phyloP scores from a whole-genome alignment of 2,113 vertebrate genomes.

The Callospermophilus lateralis region DNA sequence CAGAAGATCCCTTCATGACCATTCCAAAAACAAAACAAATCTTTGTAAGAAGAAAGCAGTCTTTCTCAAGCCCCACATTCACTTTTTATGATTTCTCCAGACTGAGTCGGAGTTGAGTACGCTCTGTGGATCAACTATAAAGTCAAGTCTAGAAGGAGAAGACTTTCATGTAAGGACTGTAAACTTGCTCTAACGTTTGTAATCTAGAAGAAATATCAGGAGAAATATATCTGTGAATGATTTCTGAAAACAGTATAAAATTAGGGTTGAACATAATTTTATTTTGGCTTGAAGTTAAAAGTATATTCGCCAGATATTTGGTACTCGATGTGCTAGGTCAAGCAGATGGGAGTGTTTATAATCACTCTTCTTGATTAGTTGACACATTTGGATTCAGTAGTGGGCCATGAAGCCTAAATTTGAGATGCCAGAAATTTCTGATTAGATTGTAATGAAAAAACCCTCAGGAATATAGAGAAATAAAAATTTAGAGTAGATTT shows the following conservation, averaged over 20 bases:
- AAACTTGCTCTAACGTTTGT: neutral
- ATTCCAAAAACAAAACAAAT: neutral
- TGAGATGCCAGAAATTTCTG: slow-evolving; percentile 9
- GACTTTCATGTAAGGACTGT: neutral
- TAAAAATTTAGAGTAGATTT: neutral
- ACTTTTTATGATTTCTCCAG: neutral
- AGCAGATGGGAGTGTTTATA: slow-evolving; percentile 42
- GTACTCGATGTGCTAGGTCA: neutral
- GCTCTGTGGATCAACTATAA: neutral
- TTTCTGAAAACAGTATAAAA: slow-evolving; percentile 23
- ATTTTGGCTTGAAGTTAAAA: slow-evolving; percentile 24
- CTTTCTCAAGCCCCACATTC: neutral
- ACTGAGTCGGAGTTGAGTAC: neutral
- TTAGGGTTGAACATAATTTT: neutral
- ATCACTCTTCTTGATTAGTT: slow-evolving; percentile 41
- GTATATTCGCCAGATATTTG: neutral
- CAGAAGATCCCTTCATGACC: neutral
- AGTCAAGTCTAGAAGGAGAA: neutral
- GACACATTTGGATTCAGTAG: slow-evolving; percentile 52
- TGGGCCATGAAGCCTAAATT: neutral
- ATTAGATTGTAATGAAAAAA: neutral
- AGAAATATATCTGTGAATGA: neutral
- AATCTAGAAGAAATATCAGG: neutral
- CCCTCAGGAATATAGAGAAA: neutral
- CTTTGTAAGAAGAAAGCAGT: neutral